Conservation (phyloP, 2,797 vertebrate genomes). For the Sciurus carolinensis region DNA sequence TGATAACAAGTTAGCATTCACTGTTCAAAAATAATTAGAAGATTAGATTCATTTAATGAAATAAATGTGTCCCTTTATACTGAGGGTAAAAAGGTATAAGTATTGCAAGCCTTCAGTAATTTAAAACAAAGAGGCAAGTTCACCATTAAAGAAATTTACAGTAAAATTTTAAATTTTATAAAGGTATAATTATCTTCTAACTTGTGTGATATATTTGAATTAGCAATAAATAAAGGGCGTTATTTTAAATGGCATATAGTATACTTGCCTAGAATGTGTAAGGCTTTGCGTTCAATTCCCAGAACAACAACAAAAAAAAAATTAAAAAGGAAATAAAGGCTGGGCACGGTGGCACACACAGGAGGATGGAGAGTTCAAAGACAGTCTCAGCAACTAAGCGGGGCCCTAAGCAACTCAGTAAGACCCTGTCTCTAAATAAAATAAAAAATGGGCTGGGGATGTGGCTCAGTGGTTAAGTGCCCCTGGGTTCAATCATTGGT, state of each 20-base stretch:
- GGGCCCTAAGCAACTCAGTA: no score
- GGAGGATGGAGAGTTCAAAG: no score
- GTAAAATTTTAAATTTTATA: background rate
- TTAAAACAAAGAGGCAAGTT: background rate
- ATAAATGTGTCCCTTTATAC: background rate
- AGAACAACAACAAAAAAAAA: background rate
- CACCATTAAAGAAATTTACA: constrained; percentile 27
- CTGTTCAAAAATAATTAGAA: constrained; percentile 32
- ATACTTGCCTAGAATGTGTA: no score
- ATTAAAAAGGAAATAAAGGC: background rate
- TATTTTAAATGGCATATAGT: constrained; percentile 16
- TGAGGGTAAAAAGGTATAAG: background rate
- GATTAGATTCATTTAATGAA: constrained; percentile 11
- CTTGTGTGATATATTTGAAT: background rate
- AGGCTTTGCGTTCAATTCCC: no score
- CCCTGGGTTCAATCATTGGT: no score
- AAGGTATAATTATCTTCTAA: background rate
- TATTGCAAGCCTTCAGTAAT: background rate
- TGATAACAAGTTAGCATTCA: constrained; percentile 9
- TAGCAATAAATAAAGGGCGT: constrained; percentile 10
- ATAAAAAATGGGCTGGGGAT: no score
- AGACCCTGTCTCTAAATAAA: no score
- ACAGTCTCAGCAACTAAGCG: no score
- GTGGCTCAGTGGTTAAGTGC: no score
- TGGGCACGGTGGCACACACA: no score